Percentiles rank a stretch among this genome's conserved stretches.
These are phyloP conservation scores for Mastomys coucha DNA, from an alignment of 2,113 vertebrate genomes.

Conservation along the genomic window DNA sequence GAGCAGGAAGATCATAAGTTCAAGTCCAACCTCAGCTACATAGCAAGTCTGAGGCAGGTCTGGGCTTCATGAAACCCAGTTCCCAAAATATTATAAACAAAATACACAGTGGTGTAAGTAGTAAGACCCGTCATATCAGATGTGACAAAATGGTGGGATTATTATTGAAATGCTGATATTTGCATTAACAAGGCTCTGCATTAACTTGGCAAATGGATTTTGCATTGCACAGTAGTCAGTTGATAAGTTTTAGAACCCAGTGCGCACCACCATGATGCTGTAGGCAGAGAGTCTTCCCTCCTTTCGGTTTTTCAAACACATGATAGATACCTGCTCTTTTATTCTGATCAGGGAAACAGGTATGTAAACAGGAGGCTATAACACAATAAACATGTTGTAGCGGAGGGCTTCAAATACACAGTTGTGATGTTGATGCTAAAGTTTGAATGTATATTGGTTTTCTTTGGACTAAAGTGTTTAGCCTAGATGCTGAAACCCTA, in stretches of 20 bases:
- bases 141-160: background rate
- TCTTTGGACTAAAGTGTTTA: constrained; percentile 13
- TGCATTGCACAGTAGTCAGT: background rate
- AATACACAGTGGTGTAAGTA: background rate
- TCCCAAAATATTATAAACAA: background rate
- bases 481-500: background rate
- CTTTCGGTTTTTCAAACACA: background rate
- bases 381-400: background rate
- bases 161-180: constrained; percentile 1
- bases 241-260: background rate
- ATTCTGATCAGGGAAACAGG: background rate
- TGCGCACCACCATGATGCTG: background rate
- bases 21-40: background rate
- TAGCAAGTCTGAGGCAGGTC: background rate
- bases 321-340: background rate
- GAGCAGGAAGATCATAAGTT: background rate
- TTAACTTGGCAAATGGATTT: background rate
- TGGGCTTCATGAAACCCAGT: background rate
- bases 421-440: background rate
- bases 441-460: background rate
- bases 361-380: background rate
- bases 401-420: background rate
- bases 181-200: background rate
- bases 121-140: background rate
- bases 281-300: background rate